Conservation (phyloP, 2,113 vertebrate species). For the Pelmatolapia mariae region DNA sequence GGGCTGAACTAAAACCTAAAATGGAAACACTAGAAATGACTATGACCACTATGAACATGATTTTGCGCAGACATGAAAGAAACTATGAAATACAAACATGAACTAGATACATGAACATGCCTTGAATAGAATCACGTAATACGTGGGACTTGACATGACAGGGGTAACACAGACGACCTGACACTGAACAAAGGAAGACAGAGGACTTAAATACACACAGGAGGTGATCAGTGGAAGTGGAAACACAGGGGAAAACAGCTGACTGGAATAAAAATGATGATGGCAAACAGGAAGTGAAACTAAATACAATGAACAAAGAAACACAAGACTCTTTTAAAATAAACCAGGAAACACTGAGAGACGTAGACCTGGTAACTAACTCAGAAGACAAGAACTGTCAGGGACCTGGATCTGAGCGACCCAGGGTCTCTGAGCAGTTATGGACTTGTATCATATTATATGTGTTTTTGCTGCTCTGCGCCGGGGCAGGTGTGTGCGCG, state of each 20-base stretch:
- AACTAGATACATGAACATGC: not conserved
- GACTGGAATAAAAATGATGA: not conserved
- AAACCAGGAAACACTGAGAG: not conserved
- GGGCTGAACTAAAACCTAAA: not conserved
- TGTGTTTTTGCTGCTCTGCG: no score
- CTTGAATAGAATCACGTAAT: not conserved
- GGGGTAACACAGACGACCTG: not conserved
- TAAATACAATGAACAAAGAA: not conserved
- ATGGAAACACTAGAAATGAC: not conserved
- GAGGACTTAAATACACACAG: no score
- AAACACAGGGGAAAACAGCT: not conserved
- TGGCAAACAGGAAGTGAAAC: not conserved
- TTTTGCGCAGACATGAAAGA: not conserved
- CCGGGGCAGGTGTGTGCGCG: no score
- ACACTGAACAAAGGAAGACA: not conserved
- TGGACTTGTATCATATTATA: no score
- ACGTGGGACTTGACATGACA: not conserved
- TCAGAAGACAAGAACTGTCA: not conserved
- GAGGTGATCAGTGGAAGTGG: not conserved
- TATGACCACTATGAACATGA: accelerated
- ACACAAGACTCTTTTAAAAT: not conserved
- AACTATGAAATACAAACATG: not conserved
- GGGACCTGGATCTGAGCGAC: no score
- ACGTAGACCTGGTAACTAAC: not conserved
- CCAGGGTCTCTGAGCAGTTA: no score